A percentile compares a stretch with the other conserved stretches of the same genome.
Conservation (phyloP, 2,113 vertebrate genomes). For the Epinephelus fuscoguttatus region DNA sequence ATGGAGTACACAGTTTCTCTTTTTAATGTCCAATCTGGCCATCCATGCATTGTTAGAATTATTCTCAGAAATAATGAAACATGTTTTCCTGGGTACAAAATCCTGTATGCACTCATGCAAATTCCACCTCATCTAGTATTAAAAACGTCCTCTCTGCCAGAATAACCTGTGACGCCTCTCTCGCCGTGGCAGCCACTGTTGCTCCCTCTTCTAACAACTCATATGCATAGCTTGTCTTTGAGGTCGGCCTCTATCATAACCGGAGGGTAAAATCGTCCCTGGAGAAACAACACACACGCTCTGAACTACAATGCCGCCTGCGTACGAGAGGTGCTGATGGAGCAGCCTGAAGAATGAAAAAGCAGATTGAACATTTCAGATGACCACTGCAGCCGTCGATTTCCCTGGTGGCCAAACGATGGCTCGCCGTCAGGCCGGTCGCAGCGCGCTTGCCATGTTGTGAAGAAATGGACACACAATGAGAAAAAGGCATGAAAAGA, state of each 20-base stretch:
- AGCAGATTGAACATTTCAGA: slow-evolving; percentile 45
- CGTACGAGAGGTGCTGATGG: slow-evolving; percentile 19
- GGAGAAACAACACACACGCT: slow-evolving; percentile 33
- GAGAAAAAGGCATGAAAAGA: slow-evolving; percentile 25
- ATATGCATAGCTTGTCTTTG: slow-evolving; percentile 2
- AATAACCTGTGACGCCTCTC: background rate
- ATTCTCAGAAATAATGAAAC: slow-evolving; percentile 28
- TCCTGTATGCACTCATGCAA: slow-evolving; percentile 9
- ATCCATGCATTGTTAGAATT: background rate
- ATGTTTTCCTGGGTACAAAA: background rate
- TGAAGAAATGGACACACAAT: background rate
- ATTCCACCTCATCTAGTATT: slow-evolving; percentile 2
- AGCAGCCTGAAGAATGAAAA: slow-evolving; percentile 37
- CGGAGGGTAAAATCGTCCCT: slow-evolving; percentile 26
- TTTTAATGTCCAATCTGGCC: slow-evolving; percentile 50
- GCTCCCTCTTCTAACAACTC: background rate
- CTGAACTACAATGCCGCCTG: slow-evolving; percentile 15
- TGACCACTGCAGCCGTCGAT: slow-evolving; percentile 54
- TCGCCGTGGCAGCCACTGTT: background rate
- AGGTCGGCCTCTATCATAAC: slow-evolving; percentile 11
- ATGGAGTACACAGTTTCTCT: slow-evolving; percentile 8
- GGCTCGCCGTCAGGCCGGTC: slow-evolving; percentile 5
- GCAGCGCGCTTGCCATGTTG: no score
- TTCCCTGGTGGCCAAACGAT: slow-evolving; percentile 58
- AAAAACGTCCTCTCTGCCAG: background rate